A percentile compares a stretch with the other conserved stretches of the same genome.
Evolutionary conservation across 2,797 vertebrate genomes (phyloP).

Genomic region (Pipistrellus pygmaeus): DNA sequence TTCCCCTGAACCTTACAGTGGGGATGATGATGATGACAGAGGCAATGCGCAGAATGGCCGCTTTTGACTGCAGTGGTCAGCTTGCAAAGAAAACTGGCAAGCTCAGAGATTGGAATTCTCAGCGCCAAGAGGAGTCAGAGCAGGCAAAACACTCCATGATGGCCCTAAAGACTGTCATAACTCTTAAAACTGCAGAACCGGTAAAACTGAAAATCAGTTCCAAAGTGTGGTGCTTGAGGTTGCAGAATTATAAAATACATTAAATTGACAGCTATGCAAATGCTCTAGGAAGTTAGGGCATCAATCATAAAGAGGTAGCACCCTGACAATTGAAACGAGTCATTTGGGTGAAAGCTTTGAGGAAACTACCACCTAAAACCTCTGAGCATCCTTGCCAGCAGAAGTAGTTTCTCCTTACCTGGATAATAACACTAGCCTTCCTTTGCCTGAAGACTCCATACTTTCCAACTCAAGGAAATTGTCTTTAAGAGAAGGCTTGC

Average conservation of each 20-base stretch:
- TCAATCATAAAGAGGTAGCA: fast-evolving
- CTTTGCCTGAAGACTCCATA: background rate
- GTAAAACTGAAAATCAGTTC: background rate
- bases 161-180: fast-evolving
- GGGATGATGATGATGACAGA: fast-evolving
- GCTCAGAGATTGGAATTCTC: background rate
- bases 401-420: background rate
- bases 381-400: background rate
- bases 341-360: background rate
- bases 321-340: background rate
- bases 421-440: background rate
- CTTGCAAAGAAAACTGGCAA: fast-evolving
- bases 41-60: fast-evolving
- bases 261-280: background rate
- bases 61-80: too few relatives aligned
- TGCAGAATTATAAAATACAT: background rate
- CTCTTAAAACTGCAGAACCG: fast-evolving
- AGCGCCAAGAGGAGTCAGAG: background rate
- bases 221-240: too few relatives aligned
- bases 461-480: background rate
- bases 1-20: fast-evolving
- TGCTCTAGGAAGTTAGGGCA: background rate
- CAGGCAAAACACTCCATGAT: fast-evolving
- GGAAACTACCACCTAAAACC: background rate
- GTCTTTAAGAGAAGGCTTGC: background rate